Evolutionary conservation across 2,888 invertebrate genomes (phyloP), one percentile per base, ranked within the genome.

Genomic region (Miltochrista miniata): DNA sequence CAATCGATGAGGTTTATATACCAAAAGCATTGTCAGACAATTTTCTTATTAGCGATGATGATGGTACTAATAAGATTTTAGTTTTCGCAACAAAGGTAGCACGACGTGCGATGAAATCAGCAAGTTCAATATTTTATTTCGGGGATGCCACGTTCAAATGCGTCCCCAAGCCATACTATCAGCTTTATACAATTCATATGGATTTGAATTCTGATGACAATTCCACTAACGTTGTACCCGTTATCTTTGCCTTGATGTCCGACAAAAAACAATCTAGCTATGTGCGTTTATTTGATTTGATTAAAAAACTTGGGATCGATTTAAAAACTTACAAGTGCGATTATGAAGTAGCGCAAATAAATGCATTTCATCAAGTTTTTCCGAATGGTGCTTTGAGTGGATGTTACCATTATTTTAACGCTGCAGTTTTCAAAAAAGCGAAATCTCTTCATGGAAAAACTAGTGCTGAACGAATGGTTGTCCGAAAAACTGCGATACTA

Each of bases 61-160:
- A 40, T 30, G 40, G 40, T 40, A 30, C n/a, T 30, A 30, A 40
- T 29, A 8, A 24, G 4, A 18, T 39, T 24, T 4, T 39, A 4
- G 11, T 24, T 24, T 39, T 39, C 1, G n/a, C n/a, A 12, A 40
- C 40, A 40, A 40, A 40, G 8, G 12, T 39, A 24, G 39, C 39
- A n/a, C 29, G 12, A 40, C 12, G 29, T 8, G 2, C 7, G 5
- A 30, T 29, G 13, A 30, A 40, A 40, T 30, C 29, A 7, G 40
- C 8, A 30, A 29, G 12, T 2, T 30, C 30, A 30, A 13, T 29
- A 12, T 8, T 13, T 12, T 39, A 40, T 40, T 29, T 40, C 8
- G 40, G 12, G 2, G 40, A 40, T 29, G 40, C 40, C n/a, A 37
- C 15, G 15, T 47, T 42, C 14, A 35, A 37, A 29, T 45, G 44